These are phyloP conservation scores for Rhabdornis inornatus DNA, from an alignment of 2,113 vertebrate genomes.

Conservation along the genomic window DNA sequence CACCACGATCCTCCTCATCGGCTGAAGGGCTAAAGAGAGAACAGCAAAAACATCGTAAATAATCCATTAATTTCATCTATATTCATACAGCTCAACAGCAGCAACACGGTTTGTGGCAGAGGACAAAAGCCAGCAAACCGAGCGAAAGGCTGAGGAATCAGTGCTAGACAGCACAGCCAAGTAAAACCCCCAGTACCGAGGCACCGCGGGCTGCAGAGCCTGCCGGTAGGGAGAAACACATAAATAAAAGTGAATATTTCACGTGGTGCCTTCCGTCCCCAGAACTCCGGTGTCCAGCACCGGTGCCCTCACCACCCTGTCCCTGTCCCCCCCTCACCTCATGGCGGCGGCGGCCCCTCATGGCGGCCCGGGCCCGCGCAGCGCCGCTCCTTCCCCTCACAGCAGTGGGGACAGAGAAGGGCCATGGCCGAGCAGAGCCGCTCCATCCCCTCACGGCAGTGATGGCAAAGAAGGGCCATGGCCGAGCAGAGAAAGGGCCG, in stretches of 20 bases:
- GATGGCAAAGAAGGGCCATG: too few species aligned
- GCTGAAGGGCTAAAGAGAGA: background rate
- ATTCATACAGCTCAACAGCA: background rate
- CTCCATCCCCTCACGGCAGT: too few species aligned
- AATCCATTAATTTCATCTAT: background rate
- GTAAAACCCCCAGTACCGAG: background rate
- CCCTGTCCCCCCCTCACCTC: background rate
- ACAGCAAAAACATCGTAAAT: background rate
- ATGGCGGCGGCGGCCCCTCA: background rate
- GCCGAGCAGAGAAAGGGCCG: too few species aligned
- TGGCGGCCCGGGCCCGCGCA: background rate
- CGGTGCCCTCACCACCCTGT: fast-evolving
- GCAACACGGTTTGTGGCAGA: background rate
- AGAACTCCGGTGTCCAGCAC: background rate
- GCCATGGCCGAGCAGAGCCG: too few species aligned
- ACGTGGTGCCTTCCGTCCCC: fast-evolving
- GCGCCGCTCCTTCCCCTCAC: too few species aligned
- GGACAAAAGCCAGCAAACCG: background rate
- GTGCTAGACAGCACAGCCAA: background rate
- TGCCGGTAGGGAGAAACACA: too few species aligned
- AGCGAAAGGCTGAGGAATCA: background rate
- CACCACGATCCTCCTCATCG: fast-evolving
- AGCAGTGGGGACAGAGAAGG: too few species aligned
- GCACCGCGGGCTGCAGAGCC: background rate
- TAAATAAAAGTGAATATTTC: fast-evolving